Base-by-base conservation (phyloP, 2,113 vertebrate species). In the Poeciliopsis prolifica region DNA sequence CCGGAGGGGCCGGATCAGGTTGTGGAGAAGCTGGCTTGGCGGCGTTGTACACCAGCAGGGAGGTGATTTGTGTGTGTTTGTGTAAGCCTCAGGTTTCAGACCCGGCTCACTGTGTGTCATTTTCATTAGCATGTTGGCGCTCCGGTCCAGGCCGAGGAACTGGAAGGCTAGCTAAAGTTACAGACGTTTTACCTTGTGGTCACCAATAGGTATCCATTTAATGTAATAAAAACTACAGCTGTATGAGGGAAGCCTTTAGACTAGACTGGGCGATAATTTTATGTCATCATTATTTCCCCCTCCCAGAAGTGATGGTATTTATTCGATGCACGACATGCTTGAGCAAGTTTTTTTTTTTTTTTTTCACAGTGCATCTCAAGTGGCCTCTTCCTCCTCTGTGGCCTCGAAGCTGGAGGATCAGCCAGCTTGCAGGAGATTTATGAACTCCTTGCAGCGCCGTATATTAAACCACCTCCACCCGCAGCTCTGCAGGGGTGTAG, bases 401-500 rank as follows among this genome's bases (percentile, higher is more conserved):
- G 83, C 75, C 79, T 78, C 81, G 54, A 75, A 84, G 77, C 85
- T 82, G 82, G 72, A 67, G 58, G 78, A 78, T 90, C 92, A 89
- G 81, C 74, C 74, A 44, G 19, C 42, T 62, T 80, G 78, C 79
- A 61, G 24, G 81, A 93, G 93, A 95, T 95, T 94, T 94, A 94
- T 88, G 83, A 80, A 85, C 60, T 82, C 82, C 75, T 91, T 83
- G 66, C 82, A 72, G 83, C 81, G 82, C 81, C 68, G 80, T 91
- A 85, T 93, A 93, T 94, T 92, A 94, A 92, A 92, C 69, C 63
- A 4, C 69, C 63, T 66, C 88, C 33, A 89, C 83, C 89, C 92
- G 92, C 90, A 90, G 92, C 92, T 92, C 91, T 94, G 85, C 83
- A 77, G 80, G 84, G 82, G 86, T 89, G 86, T 80, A 85, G 91